Evolutionary conservation across 2,113 vertebrate genomes (phyloP), one percentile per base, ranked within the genome.

Genomic region (Mustela nigripes): DNA sequence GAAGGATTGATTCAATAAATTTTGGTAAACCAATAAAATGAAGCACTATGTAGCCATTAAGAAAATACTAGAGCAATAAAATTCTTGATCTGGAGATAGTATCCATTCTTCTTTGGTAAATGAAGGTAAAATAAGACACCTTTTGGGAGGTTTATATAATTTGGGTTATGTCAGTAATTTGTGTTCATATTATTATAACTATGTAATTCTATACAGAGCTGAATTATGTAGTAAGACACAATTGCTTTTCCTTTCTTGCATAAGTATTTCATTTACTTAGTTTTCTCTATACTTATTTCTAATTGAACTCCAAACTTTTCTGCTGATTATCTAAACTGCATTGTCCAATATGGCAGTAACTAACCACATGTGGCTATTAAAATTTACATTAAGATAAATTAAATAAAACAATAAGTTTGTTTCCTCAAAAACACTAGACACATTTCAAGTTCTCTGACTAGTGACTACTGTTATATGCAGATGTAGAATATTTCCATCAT

Each of bases 181-280:
- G 53, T 71, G 36, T 50, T 85, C 81, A 26, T 65, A 50, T 58
- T 81, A 53, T 79, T 85, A 36, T 81, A 86, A 73, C 60, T 84
- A 10, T 82, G 31, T 67, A 89, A 89, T 89, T 89, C 48, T 56
- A 28, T 56, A 39, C 42, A 78, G 53, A 95, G 42, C 42, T n/a
- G 22, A 63, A 19, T 93, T 58, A 65, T 74, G 1, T 33, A 50
- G 73, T 74, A 93, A 93, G 36, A 39, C 73, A 80, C 48, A 31
- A 63, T 63, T 96, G 36, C 73, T 80, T 93, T 97, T 83, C 62
- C 83, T 78, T 89, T 90, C 80, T 97, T 67, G 33, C 22, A 11
- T 63, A 86, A 58, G 26, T 86, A 86, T 76, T 94, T 97, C 85
- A 73, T 85, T 73, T 93, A 56, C 74, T 95, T 73, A 76, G 15